Conservation (phyloP, 2,797 vertebrate genomes). For the Choloepus didactylus region DNA sequence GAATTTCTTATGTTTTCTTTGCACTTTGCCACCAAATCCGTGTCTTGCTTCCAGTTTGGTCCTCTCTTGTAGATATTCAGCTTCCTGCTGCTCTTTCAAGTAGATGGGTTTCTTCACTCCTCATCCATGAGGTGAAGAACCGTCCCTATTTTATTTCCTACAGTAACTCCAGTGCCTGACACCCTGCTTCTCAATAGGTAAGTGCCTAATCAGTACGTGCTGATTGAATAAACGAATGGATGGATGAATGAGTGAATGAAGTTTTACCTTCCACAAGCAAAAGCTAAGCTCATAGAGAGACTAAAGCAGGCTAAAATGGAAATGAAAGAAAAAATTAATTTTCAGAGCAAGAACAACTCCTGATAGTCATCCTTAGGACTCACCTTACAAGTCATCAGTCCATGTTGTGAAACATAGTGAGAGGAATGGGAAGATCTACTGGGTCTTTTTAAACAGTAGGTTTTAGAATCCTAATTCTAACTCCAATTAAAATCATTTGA, state of each 20-base stretch:
- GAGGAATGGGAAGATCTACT: not conserved
- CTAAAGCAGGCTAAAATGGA: not conserved
- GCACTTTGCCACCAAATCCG: not conserved
- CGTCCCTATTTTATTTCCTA: too few relatives aligned
- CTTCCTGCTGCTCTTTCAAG: rapidly evolving
- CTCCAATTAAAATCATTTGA: not conserved
- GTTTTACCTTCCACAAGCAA: not conserved
- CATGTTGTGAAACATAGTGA: rapidly evolving
- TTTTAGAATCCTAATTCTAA: not conserved
- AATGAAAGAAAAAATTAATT: not conserved
- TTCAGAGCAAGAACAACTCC: not conserved
- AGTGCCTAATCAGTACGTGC: rapidly evolving
- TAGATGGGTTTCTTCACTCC: too few relatives aligned
- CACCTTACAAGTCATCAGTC: rapidly evolving
- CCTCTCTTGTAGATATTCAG: rapidly evolving
- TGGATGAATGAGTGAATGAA: not conserved
- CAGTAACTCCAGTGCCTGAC: rapidly evolving
- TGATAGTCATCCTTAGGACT: not conserved
- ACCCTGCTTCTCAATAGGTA: rapidly evolving
- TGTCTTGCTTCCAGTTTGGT: not conserved
- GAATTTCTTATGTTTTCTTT: not conserved
- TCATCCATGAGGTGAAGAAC: rapidly evolving
- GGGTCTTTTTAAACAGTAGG: not conserved
- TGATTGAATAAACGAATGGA: too few relatives aligned
- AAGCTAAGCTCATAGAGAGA: not conserved